Percentiles rank a stretch among this genome's conserved stretches.
phyloP scores from a whole-genome alignment of 2,888 invertebrate species.

The Xestia sexstrigata region DNA sequence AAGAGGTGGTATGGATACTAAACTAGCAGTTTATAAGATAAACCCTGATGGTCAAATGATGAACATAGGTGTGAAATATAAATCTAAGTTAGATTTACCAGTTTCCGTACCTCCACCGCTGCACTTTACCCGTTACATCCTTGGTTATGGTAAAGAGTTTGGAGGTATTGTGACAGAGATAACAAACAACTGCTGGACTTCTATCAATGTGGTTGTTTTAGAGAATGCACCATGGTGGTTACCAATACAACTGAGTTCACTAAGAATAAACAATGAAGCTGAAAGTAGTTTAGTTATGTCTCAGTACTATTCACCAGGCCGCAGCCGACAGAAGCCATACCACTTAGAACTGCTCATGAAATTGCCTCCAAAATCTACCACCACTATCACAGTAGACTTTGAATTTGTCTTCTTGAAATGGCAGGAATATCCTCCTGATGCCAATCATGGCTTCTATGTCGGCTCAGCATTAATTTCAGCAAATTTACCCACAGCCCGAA shows the following conservation, averaged over 20 bases:
- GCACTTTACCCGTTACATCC: conserved; percentile 95
- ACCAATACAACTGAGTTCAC: conserved; percentile 97
- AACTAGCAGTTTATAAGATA: conserved; percentile 94
- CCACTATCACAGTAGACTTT: conserved; percentile 96
- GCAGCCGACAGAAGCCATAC: conserved; percentile 95
- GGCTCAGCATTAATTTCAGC: conserved; percentile 96
- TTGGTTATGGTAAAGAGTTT: conserved; percentile 97
- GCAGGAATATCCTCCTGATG: conserved; percentile 99
- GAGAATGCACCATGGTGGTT: conserved; percentile 98
- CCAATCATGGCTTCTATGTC: conserved; percentile 99
- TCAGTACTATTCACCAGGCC: conserved; percentile 93
- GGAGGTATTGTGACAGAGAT: conserved; percentile 97
- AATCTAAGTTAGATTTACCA: conserved; percentile 85
- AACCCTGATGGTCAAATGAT: conserved; percentile 90
- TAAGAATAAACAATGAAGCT: conserved; percentile 92
- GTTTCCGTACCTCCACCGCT: conserved; percentile 92
- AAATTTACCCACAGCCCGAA: conserved; percentile 94
- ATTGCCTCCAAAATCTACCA: conserved; percentile 95
- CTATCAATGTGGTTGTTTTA: conserved; percentile 94
- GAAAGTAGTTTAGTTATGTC: conserved; percentile 90
- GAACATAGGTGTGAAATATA: conserved; percentile 92
- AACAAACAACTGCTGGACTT: conserved; percentile 94
- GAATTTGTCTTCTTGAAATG: conserved; percentile 99
- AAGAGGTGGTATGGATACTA: conserved; percentile 93
- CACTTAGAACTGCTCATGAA: conserved; percentile 96